Percentiles rank a stretch among this genome's conserved stretches.
Conservation (phyloP, 1,140 invertebrate species). For the Helicoverpa zea region DNA sequence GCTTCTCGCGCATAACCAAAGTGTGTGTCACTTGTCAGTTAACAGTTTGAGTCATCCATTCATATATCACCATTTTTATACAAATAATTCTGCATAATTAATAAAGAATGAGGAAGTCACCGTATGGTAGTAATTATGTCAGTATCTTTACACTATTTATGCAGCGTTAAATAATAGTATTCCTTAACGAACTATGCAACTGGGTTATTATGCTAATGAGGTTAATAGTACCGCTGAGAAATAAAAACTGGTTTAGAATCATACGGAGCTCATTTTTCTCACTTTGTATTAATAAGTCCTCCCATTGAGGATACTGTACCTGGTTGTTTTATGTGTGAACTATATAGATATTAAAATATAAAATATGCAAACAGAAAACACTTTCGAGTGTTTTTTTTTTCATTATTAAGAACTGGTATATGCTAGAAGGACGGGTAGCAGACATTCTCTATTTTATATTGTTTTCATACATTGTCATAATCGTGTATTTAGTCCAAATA, state of each 20-base stretch:
- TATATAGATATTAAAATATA: no score
- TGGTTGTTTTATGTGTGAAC: no score
- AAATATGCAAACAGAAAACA: no score
- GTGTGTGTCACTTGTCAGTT: no score
- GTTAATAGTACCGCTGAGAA: background rate
- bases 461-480: no score
- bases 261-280: background rate
- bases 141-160: slow-evolving; percentile 1
- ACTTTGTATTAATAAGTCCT: background rate
- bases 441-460: no score
- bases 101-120: slow-evolving; percentile 9
- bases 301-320: background rate
- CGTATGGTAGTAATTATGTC: background rate
- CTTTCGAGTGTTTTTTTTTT: no score
- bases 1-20: no score
- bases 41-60: no score
- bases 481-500: no score
- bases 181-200: slow-evolving; percentile 20
- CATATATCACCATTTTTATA: background rate
- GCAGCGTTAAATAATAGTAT: background rate
- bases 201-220: slow-evolving; percentile 1
- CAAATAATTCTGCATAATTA: background rate
- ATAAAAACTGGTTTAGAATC: slow-evolving; percentile 4
- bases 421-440: no score
- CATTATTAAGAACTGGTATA: no score